phyloP scores from a whole-genome alignment of 2,797 vertebrate genomes.

The Sebastes elongatus region DNA sequence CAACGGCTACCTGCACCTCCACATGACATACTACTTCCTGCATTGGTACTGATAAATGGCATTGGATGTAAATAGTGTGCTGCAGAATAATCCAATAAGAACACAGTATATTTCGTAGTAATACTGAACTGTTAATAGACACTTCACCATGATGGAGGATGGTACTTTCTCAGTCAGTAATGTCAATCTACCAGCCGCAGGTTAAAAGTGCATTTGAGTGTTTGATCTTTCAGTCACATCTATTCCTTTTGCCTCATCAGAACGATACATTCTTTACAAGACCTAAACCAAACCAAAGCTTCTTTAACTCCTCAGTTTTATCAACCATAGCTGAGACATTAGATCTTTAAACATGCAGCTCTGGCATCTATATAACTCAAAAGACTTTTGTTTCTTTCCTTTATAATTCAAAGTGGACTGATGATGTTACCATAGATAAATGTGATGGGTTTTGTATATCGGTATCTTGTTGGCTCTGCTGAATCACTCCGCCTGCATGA shows the following conservation, averaged over 20 bases:
- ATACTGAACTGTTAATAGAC: neutral
- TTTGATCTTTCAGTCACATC: neutral
- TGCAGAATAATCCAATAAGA: neutral
- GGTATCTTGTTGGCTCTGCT: neutral
- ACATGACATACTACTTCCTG: neutral
- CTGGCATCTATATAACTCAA: neutral
- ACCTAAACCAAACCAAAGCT: neutral
- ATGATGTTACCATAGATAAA: neutral
- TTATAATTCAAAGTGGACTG: neutral
- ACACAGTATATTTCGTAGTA: neutral
- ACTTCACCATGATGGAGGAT: neutral
- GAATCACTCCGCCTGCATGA: neutral
- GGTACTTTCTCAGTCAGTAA: too few species aligned
- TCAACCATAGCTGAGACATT: neutral
- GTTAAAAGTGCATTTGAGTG: neutral
- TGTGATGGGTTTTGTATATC: neutral
- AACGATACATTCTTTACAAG: neutral
- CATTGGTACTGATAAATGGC: neutral
- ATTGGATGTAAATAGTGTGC: neutral
- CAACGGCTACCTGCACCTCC: neutral
- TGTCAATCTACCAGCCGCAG: neutral
- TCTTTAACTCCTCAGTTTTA: neutral
- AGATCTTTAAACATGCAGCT: neutral
- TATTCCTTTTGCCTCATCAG: neutral
- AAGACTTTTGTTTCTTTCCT: neutral